phyloP scores from a whole-genome alignment of 1,140 invertebrate species.

The Pseudobourletiella spinata region DNA sequence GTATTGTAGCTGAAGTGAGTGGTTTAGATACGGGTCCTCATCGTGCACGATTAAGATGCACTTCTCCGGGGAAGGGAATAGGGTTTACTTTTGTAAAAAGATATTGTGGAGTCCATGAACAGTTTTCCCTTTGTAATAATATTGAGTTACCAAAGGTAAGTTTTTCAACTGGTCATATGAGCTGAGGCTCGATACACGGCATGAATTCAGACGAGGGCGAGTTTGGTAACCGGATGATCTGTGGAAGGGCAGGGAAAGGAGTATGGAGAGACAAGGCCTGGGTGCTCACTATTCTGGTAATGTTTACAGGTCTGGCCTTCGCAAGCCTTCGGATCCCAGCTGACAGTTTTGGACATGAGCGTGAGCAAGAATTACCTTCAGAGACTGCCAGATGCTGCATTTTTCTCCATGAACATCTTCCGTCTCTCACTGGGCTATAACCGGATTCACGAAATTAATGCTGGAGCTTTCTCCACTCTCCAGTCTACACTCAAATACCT shows the following conservation, averaged over 20 bases:
- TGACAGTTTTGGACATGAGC: slow-evolving; percentile 34
- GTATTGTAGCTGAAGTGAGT: too few species aligned
- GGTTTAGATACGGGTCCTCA: too few species aligned
- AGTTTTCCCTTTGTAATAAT: too few species aligned
- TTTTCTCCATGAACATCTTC: slow-evolving; percentile 34
- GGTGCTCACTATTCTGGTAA: neutral
- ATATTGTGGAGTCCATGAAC: too few species aligned
- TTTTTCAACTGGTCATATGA: neutral
- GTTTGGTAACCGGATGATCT: too few species aligned
- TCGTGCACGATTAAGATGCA: too few species aligned
- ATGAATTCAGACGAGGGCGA: too few species aligned
- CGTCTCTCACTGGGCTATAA: slow-evolving; percentile 33
- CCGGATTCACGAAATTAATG: slow-evolving; percentile 28
- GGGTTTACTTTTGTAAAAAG: too few species aligned
- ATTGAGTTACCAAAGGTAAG: too few species aligned
- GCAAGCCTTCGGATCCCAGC: slow-evolving; percentile 29
- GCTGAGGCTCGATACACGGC: neutral
- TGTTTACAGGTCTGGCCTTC: slow-evolving; percentile 29
- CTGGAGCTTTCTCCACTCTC: slow-evolving; percentile 22
- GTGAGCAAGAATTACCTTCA: slow-evolving; percentile 34
- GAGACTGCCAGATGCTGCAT: slow-evolving; percentile 31
- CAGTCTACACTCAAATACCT: slow-evolving; percentile 31
- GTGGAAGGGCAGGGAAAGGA: too few species aligned
- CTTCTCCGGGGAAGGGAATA: too few species aligned
- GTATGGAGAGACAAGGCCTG: neutral